Conservation (phyloP, 1,140 invertebrate species). For the Caenorhabditis tropicalis region DNA sequence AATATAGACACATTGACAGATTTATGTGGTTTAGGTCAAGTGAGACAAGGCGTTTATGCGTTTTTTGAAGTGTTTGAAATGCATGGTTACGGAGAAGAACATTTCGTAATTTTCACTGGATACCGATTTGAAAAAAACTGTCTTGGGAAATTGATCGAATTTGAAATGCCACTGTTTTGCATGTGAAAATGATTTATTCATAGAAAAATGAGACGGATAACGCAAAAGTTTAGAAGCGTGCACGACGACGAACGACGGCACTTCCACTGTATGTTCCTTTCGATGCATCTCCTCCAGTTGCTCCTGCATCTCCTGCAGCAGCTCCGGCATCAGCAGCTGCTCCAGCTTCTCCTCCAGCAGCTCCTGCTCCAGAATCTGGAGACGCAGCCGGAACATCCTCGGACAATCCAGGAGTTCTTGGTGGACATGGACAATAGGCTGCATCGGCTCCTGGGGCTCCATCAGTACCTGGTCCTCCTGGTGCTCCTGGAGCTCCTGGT, state of each 20-base stretch:
- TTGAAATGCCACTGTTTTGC: no score
- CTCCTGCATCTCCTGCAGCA: not conserved
- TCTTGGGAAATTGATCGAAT: no score
- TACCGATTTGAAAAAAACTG: no score
- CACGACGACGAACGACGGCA: constrained; percentile 14
- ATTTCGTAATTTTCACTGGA: no score
- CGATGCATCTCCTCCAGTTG: not conserved
- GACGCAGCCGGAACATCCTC: not conserved
- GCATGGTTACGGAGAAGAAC: no score
- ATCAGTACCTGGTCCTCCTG: constrained; percentile 42
- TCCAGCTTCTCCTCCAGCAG: not conserved
- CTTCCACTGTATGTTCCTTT: constrained; percentile 21
- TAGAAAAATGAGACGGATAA: no score
- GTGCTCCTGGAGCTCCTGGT: constrained; percentile 17
- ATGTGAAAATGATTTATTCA: no score
- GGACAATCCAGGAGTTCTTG: constrained; percentile 7
- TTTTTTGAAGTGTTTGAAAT: no score
- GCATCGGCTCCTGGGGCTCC: constrained; percentile 43
- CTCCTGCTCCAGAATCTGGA: not conserved
- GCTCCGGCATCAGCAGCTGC: not conserved
- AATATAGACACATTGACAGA: no score
- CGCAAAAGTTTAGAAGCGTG: not conserved
- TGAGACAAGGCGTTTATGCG: no score
- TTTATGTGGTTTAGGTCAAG: no score
- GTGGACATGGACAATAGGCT: constrained; percentile 46